Percentiles rank a stretch among this genome's conserved stretches.
phyloP scores from a whole-genome alignment of 2,797 vertebrate species.

The Coranthus polyacanthus region DNA sequence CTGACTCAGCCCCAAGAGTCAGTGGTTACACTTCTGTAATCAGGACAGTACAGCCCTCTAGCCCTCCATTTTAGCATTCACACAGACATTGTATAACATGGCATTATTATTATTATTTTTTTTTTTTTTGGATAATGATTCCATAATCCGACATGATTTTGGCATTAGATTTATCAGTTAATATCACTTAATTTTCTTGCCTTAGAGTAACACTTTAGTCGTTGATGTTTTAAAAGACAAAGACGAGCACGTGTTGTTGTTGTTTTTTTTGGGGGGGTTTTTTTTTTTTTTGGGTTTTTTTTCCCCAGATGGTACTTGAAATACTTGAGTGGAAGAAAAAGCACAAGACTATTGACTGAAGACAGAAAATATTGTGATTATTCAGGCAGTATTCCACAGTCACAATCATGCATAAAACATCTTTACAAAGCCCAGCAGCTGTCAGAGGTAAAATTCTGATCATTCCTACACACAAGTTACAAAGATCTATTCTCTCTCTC shows the following conservation, averaged over 20 bases:
- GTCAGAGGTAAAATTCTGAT: conserved; percentile 36
- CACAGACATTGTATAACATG: conserved; percentile 65
- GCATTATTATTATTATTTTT: too few species aligned
- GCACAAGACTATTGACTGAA: conserved; percentile 21
- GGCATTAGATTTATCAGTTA: conserved; percentile 1
- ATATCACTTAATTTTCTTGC: background rate
- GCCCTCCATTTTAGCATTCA: conserved; percentile 64
- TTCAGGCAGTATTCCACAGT: conserved; percentile 32
- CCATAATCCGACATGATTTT: conserved; percentile 9
- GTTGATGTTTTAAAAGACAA: conserved; percentile 15
- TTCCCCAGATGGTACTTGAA: background rate
- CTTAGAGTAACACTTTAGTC: conserved; percentile 7
- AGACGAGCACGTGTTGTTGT: too few species aligned
- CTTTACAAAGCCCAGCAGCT: conserved; percentile 25
- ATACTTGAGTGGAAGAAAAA: conserved; percentile 25
- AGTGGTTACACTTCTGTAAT: conserved; percentile 73
- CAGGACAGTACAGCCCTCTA: conserved; percentile 58
- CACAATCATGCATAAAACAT: conserved; percentile 33
- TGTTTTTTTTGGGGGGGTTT: too few species aligned
- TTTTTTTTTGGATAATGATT: conserved; percentile 28
- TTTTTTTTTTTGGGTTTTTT: too few species aligned
- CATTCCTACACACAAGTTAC: conserved; percentile 30
- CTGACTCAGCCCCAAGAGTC: conserved; percentile 83
- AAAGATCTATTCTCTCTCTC: conserved; percentile 28
- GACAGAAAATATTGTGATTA: conserved; percentile 44